Conservation (phyloP, 2,888 invertebrate genomes). For the Sclerodermus sp. region DNA sequence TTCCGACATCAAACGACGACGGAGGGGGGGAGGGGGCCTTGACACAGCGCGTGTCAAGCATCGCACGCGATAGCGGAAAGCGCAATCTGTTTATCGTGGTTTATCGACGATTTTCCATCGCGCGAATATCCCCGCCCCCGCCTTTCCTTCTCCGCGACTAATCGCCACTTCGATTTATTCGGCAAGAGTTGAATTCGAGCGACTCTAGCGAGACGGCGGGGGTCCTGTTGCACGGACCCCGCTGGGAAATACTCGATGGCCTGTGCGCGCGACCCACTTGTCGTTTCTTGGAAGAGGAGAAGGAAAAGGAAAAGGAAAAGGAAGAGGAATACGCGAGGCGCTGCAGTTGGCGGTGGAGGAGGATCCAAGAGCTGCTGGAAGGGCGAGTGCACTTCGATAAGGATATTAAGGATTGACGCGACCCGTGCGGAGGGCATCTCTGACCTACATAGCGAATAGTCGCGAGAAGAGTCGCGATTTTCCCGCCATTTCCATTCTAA, state of each 20-base stretch:
- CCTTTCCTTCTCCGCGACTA: not conserved
- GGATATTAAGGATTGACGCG: slow-evolving; percentile 31
- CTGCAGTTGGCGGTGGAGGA: too few relatives aligned
- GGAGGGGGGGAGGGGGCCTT: slow-evolving; percentile 40
- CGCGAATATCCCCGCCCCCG: slow-evolving; percentile 13
- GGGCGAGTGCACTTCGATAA: slow-evolving; percentile 16
- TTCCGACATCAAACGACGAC: not conserved
- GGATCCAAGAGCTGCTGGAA: too few relatives aligned
- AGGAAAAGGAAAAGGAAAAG: too few relatives aligned
- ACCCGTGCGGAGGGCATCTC: slow-evolving; percentile 12
- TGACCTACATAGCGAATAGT: slow-evolving; percentile 4
- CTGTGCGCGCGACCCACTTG: too few relatives aligned
- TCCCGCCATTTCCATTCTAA: too few relatives aligned
- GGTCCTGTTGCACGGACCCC: not conserved
- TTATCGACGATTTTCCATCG: slow-evolving; percentile 40
- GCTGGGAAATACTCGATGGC: slow-evolving; percentile 15
- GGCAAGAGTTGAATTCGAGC: too few relatives aligned
- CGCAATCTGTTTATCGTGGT: slow-evolving; percentile 54
- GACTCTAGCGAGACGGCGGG: too few relatives aligned
- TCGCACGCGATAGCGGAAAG: slow-evolving; percentile 55
- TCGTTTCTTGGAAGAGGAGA: too few relatives aligned
- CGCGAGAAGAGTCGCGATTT: too few relatives aligned
- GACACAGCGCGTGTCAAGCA: slow-evolving; percentile 55
- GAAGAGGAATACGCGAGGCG: too few relatives aligned
- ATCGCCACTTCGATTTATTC: too few relatives aligned